Evolutionary conservation across 2,113 vertebrate genomes (phyloP).

Genomic region (Takifugu flavidus): DNA sequence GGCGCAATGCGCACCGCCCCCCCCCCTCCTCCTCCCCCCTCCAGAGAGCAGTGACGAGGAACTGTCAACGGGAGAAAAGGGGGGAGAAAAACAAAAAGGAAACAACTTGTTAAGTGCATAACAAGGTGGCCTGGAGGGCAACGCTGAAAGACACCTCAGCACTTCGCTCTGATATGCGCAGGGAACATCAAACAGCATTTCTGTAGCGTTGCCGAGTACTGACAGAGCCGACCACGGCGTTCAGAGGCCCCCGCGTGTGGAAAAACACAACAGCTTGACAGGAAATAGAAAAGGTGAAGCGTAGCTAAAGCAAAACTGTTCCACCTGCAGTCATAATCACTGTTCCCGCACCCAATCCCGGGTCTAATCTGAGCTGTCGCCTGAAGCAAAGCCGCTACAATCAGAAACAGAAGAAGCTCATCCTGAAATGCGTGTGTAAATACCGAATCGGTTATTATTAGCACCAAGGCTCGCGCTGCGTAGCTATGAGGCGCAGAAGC

Average conservation of each 20-base stretch:
- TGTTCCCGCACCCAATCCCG: slow-evolving; percentile 28
- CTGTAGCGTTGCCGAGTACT: slow-evolving; percentile 37
- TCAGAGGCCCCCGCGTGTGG: slow-evolving; percentile 43
- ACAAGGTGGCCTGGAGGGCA: slow-evolving; percentile 74
- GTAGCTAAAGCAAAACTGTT: slow-evolving; percentile 39
- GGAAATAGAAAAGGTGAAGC: slow-evolving; percentile 38
- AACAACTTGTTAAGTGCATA: slow-evolving; percentile 75
- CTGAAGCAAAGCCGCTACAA: slow-evolving; percentile 28
- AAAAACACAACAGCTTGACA: slow-evolving; percentile 32
- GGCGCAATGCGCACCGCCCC: slow-evolving; percentile 43
- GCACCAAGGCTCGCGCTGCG: too few relatives aligned
- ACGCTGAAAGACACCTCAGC: slow-evolving; percentile 66
- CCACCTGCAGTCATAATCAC: slow-evolving; percentile 30
- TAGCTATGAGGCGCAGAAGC: too few relatives aligned
- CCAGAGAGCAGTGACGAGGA: slow-evolving; percentile 60
- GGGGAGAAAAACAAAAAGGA: slow-evolving; percentile 65
- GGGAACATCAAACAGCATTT: slow-evolving; percentile 67
- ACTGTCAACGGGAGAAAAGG: slow-evolving; percentile 69
- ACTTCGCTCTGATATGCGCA: slow-evolving; percentile 54
- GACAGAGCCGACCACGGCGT: slow-evolving; percentile 50
- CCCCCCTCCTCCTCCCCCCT: slow-evolving; percentile 40
- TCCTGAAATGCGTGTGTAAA: slow-evolving; percentile 18
- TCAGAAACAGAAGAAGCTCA: slow-evolving; percentile 17
- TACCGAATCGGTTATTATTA: slow-evolving; percentile 11
- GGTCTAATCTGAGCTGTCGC: slow-evolving; percentile 19